Base-by-base conservation (phyloP, 1,140 invertebrate species). In the Procambarus clarkii region DNA sequence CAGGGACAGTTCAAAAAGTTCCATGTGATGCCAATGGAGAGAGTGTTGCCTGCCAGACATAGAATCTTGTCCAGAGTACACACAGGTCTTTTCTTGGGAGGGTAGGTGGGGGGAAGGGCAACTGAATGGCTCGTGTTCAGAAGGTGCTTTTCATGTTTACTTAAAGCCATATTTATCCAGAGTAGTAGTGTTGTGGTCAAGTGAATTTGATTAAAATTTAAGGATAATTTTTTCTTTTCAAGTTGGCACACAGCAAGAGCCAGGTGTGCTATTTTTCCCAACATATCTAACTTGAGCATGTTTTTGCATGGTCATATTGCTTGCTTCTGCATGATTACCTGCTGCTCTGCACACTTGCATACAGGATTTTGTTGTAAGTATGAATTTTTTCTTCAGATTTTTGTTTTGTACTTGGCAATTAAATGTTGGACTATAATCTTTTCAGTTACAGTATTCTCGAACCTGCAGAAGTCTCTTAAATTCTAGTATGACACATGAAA, bases 311-410 rank as follows among this genome's bases (percentile, higher is more conserved):
- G 87, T 74, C 87, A 71, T 81, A 54, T 82, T 89, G 87, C 87
- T 89, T 89, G 78, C 87, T 89, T 89, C 87, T 89, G 87, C 87
- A 89, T 89, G 87, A 89, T 34, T 82, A n/a, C 86, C 87, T 89
- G 79, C 77, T 81, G 86, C 87, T 45, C 44, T 74, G 46, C 60
- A 15, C 87, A 82, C 46, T 69, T 89, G 87, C 80, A 50, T 83
- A 79, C 87, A 89, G 87, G 87, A 89, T 48, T 89, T 54, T 89
- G 64, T 89, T 82, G 87, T 89, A 83, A 89, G 87, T 89, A 88
- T 54, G 34, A 15, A 44, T 34, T 18, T 76, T 18, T 60, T 60
- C 21, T 9, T 86, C 34, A 46, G 34, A 34, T 34, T 44, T 86
- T 86, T 74, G 8, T n/a, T 74, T 64, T 64, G 13, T 54, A 54